Base-by-base conservation (phyloP, 2,113 vertebrate species). In the Plotosus lineatus region DNA sequence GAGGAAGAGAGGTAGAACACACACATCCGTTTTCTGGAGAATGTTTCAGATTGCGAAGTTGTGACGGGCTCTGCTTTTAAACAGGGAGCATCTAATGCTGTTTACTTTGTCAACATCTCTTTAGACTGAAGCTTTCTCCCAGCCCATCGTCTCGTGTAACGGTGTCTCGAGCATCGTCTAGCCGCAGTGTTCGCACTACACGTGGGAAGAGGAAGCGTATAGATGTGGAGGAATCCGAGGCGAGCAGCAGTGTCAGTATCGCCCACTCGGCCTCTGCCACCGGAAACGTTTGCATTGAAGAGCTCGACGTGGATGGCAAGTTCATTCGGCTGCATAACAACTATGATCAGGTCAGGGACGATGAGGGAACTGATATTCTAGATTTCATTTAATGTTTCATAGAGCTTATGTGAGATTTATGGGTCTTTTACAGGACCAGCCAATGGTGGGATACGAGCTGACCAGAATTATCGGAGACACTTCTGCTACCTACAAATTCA, bases 231-330 rank as follows among this genome's bases (percentile, higher is more conserved):
- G 95, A 96, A 28, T 96, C 95, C 0, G 96, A 96, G 61, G 95
- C 95, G 2, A 97, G 95, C 89, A 97, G 96, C 79, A 97, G 95
- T 0, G 93, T 97, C 19, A 95, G 92, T 80, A 95, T 98, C 33
- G 91, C 94, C 23, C 96, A 97, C 80, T 94, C 95, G 0, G 96
- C 96, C 60, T 96, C 96, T 0, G 94, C 97, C 85, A 96, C 94
- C 0, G 97, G 97, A 23, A 92, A 90, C 1, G 82, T 98, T 56
- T 92, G 89, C 55, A 88, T 97, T 0, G 94, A 97, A 0, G 96
- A 98, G 90, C 93, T 96, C 0, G 97, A 99, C 0, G 91, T 95
- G 0, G 95, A 97, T 0, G 96, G 97, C 15, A 98, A 96, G 66
- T 98, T 97, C 69, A 94, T 99, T 80, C 90, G 93, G 56, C 85